Percentiles rank a stretch among this genome's conserved stretches.
phyloP scores from a whole-genome alignment of 2,888 invertebrate genomes.

The Pantelozetes paolii region DNA sequence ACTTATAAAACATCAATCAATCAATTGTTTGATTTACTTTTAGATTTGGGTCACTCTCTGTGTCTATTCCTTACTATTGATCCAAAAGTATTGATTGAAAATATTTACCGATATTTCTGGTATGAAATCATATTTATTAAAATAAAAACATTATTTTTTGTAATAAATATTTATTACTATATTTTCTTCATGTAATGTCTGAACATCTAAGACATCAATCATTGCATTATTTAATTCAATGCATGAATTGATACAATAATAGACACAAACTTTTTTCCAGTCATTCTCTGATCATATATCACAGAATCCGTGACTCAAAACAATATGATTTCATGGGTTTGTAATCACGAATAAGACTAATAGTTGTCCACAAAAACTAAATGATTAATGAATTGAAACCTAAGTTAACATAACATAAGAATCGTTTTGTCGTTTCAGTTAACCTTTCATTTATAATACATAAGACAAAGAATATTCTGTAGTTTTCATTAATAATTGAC shows the following conservation, averaged over 20 bases:
- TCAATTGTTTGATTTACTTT: background rate
- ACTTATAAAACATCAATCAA: no score
- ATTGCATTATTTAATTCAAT: conserved; percentile 4
- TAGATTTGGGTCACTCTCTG: background rate
- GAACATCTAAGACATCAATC: background rate
- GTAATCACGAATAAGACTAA: background rate
- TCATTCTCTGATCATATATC: background rate
- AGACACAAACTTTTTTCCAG: background rate
- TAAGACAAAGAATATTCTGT: no score
- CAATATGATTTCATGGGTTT: conserved; percentile 22
- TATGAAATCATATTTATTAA: no score
- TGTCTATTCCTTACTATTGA: conserved; percentile 5
- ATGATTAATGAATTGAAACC: background rate
- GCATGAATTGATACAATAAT: conserved; percentile 3
- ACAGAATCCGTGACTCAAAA: background rate
- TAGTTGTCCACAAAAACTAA: background rate
- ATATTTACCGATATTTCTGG: background rate
- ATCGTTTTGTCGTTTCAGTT: no score
- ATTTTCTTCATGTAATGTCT: background rate
- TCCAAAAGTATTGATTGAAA: conserved; percentile 2
- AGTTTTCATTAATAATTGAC: no score
- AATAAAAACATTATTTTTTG: background rate
- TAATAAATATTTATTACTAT: conserved; percentile 8
- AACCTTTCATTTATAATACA: no score
- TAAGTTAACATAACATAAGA: no score